A percentile compares a stretch with the other conserved stretches of the same genome.
Conservation (phyloP, 2,888 invertebrate species). For the Escarpia spicata region DNA sequence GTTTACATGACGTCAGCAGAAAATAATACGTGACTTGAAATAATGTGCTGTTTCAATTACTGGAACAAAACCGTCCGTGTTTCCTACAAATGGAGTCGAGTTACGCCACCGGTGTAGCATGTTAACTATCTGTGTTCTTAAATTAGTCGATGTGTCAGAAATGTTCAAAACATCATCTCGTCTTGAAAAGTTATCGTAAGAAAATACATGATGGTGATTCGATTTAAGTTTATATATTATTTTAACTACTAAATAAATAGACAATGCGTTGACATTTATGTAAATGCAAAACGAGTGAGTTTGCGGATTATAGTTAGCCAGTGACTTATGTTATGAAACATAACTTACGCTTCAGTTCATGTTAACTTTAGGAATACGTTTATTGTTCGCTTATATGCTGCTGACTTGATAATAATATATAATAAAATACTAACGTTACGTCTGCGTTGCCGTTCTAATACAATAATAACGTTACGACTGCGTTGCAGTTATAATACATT, state of each 20-base stretch:
- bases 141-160: neutral
- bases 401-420: neutral
- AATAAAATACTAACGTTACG: neutral
- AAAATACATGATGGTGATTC: neutral
- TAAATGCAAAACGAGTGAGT: neutral
- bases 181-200: neutral
- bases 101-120: neutral
- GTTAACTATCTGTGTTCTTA: neutral
- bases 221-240: neutral
- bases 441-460: neutral
- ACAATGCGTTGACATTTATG: neutral
- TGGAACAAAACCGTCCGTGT: constrained; percentile 1
- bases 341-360: neutral
- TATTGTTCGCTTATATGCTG: neutral
- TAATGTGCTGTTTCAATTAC: neutral
- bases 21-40: neutral
- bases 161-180: neutral
- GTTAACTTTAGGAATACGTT: neutral
- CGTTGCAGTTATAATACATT: neutral
- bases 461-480: neutral
- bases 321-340: neutral
- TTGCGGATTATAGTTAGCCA: neutral
- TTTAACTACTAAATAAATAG: neutral
- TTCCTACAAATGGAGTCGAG: neutral
- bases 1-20: neutral